Conservation (phyloP, 2,888 invertebrate species). For the Hypselothyrea guttata region DNA sequence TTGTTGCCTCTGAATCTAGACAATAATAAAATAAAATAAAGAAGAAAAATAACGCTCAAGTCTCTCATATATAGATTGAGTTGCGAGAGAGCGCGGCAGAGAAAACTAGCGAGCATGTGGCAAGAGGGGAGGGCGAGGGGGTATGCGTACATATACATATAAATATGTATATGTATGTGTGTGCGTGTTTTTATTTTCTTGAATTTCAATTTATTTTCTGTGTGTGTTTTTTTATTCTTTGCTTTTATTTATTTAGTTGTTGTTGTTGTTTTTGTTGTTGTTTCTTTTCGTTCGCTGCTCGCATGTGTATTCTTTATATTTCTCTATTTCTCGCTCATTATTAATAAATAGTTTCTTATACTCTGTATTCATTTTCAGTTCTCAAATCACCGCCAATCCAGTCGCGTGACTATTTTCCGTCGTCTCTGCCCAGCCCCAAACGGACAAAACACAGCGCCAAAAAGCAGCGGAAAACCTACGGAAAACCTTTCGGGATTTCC, state of each 20-base stretch:
- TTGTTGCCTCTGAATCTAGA: constrained; percentile 60
- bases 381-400: constrained; percentile 63
- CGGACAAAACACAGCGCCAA: neutral
- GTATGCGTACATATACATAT: constrained; percentile 19
- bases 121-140: neutral
- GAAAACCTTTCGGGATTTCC: neutral
- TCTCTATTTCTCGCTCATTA: constrained; percentile 56
- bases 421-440: too few relatives aligned
- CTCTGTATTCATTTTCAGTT: constrained; percentile 73
- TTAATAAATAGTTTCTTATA: constrained; percentile 77
- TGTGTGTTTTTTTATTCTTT: constrained; percentile 33
- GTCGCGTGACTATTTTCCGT: constrained; percentile 54
- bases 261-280: constrained; percentile 49
- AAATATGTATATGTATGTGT: constrained; percentile 33
- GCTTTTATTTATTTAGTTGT: constrained; percentile 70
- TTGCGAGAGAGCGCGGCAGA: constrained; percentile 17
- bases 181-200: constrained; percentile 59
- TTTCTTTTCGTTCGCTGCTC: constrained; percentile 31
- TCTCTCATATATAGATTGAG: constrained; percentile 55
- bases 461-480: neutral
- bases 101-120: too few relatives aligned
- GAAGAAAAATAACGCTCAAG: constrained; percentile 40
- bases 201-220: constrained; percentile 51
- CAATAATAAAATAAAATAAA: constrained; percentile 56
- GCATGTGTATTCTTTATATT: constrained; percentile 2